Base-by-base conservation (phyloP, 2,797 vertebrate genomes). In the Gadopsis bispinosus region DNA sequence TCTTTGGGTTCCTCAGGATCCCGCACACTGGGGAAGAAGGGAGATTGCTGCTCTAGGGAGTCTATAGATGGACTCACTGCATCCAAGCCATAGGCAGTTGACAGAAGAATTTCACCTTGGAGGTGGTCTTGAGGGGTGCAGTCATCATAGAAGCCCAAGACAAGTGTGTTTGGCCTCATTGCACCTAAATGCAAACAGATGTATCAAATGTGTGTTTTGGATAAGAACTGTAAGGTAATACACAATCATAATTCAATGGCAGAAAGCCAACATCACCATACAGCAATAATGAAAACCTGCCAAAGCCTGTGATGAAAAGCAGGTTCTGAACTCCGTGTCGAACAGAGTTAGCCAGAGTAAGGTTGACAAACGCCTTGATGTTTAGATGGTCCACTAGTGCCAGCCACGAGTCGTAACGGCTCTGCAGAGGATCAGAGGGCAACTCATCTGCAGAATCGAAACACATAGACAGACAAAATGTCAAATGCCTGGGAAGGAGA, bases 221-320 rank as follows among this genome's bases (percentile, higher is more conserved):
- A 47, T 2, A 50, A 56, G 10, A 68, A 35, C 13, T 14, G 29
- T 16, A 41, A 66, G n/a, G 6, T 47, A n/a, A 55, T 22, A 13
- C 3, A 50, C 10, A 14, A 48, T 55, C 1, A 47, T 2, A 31
- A 14, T 22, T 37, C 13, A 75, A 17, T 17, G 9, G 69, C 8
- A 13, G 9, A 68, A 64, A 73, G 17, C 0, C 0, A 13, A 59
- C 13, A 39, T 17, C n/a, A 35, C 11, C 14, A 22, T n/a, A 31
- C 17, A 77, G 26, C 13, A 45, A 43, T 54, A 45, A 58, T 37
- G 14, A 29, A 58, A 73, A 56, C 7, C 7, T 48, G 65, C 94
- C 97, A 22, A 97, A 95, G 72, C 96, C 96, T 9, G 96, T 96
- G 84, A 97, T 97, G 89, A 97, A 97, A 86, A 97, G 96, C 63